phyloP scores from a whole-genome alignment of 2,797 vertebrate genomes.

The Lithobates pipiens region DNA sequence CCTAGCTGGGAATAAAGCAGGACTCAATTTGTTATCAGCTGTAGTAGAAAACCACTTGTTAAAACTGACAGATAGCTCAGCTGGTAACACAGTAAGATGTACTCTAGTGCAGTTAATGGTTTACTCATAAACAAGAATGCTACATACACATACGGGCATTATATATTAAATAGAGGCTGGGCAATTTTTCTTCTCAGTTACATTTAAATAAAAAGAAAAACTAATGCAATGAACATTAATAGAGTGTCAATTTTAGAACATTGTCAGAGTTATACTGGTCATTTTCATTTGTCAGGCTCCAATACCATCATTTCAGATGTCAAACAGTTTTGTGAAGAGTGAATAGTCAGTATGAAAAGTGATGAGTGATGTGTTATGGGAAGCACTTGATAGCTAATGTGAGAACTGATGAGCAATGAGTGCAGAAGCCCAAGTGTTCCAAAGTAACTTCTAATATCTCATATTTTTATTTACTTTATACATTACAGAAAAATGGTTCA shows the following conservation, averaged over 20 bases:
- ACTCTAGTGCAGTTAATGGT: constrained; percentile 36
- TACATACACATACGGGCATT: constrained; percentile 2
- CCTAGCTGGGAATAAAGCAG: constrained; percentile 55
- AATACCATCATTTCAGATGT: constrained; percentile 5
- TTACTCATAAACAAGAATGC: constrained; percentile 39
- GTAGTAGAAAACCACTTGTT: constrained; percentile 58
- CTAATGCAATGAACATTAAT: neutral
- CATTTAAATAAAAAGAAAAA: neutral
- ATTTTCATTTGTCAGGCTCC: neutral
- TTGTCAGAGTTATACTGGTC: neutral
- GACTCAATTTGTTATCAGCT: constrained; percentile 56
- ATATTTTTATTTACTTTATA: constrained; percentile 1
- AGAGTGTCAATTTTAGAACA: neutral
- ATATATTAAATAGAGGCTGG: constrained; percentile 3
- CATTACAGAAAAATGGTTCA: neutral
- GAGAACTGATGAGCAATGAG: neutral
- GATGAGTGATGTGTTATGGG: constrained; percentile 4
- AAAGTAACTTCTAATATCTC: constrained; percentile 2
- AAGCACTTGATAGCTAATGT: neutral
- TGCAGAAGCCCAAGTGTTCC: neutral
- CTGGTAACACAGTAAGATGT: constrained; percentile 44
- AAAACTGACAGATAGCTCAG: constrained; percentile 55
- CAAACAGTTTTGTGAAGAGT: neutral
- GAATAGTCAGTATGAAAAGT: neutral
- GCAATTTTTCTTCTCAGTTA: neutral